Conservation (phyloP, 2,888 invertebrate species). For the Torymus aiolomorphi region DNA sequence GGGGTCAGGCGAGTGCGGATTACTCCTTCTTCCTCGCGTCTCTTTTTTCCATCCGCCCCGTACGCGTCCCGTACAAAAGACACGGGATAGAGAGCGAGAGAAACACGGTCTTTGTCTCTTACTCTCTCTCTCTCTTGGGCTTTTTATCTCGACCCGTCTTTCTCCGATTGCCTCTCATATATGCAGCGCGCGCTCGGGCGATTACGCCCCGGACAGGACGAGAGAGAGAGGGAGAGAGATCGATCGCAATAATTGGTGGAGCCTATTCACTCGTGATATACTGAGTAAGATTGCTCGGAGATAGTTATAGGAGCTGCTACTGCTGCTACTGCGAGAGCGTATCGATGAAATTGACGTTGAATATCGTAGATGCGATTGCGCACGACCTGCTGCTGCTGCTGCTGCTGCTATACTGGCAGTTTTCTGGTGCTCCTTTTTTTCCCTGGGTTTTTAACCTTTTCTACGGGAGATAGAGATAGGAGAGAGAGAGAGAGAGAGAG, state of each 20-base stretch:
- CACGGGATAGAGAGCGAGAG: conserved; percentile 13
- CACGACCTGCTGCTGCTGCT: background rate
- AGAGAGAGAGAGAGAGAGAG: no score
- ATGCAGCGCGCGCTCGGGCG: conserved; percentile 41
- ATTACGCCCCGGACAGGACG: conserved; percentile 43
- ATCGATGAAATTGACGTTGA: conserved; percentile 58
- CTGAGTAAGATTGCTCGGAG: conserved; percentile 54
- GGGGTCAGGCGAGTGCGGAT: conserved; percentile 64
- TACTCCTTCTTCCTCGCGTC: conserved; percentile 55
- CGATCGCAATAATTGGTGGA: conserved; percentile 56
- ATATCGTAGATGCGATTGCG: conserved; percentile 48
- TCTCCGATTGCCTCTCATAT: conserved; percentile 53
- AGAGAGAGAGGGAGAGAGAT: conserved; percentile 42
- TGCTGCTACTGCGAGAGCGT: conserved; percentile 9
- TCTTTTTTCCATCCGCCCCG: conserved; percentile 16
- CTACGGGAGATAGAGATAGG: background rate
- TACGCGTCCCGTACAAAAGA: conserved; percentile 35
- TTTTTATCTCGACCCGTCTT: conserved; percentile 21
- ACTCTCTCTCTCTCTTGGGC: conserved; percentile 20
- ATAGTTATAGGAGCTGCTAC: conserved; percentile 29
- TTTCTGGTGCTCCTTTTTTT: conserved; percentile 14
- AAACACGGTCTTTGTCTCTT: conserved; percentile 23
- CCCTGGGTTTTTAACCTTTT: conserved; percentile 7
- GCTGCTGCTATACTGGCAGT: background rate
- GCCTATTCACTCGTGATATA: conserved; percentile 57